A percentile compares a stretch with the other conserved stretches of the same genome.
phyloP scores from a whole-genome alignment of 2,797 vertebrate species.

The Buceros bicornis region DNA sequence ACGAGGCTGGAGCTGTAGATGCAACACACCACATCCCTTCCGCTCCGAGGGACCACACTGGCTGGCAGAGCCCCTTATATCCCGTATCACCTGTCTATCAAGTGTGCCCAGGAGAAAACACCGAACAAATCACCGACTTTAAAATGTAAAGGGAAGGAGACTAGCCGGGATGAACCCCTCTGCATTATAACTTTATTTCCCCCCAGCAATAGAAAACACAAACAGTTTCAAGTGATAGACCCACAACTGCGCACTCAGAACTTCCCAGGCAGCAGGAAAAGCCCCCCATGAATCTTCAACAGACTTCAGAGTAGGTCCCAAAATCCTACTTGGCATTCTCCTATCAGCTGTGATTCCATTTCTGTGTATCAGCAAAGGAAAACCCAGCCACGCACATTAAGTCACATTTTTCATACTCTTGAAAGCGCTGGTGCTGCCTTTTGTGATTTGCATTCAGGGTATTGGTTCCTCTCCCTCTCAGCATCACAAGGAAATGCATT shows the following conservation, averaged over 20 bases:
- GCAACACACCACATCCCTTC: not conserved
- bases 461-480: constrained; percentile 53
- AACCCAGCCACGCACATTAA: not conserved
- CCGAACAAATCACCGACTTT: not conserved
- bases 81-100: accelerated
- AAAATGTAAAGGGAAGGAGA: not conserved
- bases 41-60: accelerated
- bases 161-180: not conserved
- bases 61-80: not conserved
- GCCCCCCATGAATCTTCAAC: accelerated
- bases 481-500: constrained; percentile 46
- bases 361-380: not conserved
- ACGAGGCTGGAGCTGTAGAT: not conserved
- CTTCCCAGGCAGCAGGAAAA: not conserved
- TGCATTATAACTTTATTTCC: accelerated
- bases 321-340: not conserved
- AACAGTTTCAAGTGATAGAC: not conserved
- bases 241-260: not conserved
- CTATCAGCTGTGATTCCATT: not conserved
- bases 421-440: not conserved
- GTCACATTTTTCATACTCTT: not conserved
- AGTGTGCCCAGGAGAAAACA: not conserved
- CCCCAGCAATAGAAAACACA: not conserved
- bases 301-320: not conserved
- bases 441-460: constrained; percentile 61